Conservation (phyloP, 1,140 invertebrate species). For the Leguminivora glycinivorella region DNA sequence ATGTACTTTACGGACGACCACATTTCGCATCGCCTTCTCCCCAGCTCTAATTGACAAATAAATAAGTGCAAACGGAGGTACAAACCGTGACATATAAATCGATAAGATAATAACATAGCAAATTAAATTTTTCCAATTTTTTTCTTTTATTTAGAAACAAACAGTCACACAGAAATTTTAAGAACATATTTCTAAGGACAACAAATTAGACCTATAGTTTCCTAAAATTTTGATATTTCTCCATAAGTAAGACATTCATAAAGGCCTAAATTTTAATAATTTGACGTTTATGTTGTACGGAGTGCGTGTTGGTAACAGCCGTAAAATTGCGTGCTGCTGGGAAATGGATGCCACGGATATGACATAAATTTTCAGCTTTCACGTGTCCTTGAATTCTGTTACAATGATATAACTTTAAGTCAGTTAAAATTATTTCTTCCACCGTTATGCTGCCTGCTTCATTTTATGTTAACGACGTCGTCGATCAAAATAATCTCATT, state of each 20-base stretch:
- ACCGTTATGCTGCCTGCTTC: not conserved
- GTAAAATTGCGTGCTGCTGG: constrained; percentile 52
- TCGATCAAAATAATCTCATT: no score
- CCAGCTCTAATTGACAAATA: no score
- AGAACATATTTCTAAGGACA: no score
- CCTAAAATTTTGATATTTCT: no score
- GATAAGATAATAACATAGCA: not conserved
- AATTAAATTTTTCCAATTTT: constrained; percentile 40
- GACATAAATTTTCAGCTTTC: constrained; percentile 55
- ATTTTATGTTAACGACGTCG: not conserved
- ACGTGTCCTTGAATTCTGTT: constrained; percentile 50
- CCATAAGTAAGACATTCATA: constrained; percentile 44
- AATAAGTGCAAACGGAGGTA: not conserved
- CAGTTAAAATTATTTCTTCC: not conserved
- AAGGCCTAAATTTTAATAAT: constrained; percentile 51
- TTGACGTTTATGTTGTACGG: constrained; percentile 47
- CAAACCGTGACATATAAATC: not conserved
- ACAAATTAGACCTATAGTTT: no score
- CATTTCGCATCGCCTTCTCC: no score
- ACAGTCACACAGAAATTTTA: no score
- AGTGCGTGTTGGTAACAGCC: constrained; percentile 47
- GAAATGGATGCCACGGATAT: constrained; percentile 50
- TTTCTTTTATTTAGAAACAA: no score
- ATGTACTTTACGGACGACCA: no score
- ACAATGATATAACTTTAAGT: constrained; percentile 34